Conservation (phyloP, 2,888 invertebrate genomes). For the Clivina fossor region DNA sequence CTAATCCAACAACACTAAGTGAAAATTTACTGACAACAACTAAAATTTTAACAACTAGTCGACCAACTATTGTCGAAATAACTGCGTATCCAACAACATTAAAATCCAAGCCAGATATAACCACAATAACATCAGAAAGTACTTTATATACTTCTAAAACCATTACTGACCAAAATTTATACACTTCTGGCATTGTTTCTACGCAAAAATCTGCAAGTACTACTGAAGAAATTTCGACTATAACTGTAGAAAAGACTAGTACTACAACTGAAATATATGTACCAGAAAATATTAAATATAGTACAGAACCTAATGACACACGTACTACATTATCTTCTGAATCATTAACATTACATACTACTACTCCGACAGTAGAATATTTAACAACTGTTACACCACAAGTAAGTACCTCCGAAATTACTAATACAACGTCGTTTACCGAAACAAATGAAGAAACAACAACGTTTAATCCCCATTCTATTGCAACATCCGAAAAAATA, state of each 20-base stretch:
- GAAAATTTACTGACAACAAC: conserved; percentile 42
- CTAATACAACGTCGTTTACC: background rate
- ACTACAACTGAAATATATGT: conserved; percentile 10
- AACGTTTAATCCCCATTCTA: conserved; percentile 41
- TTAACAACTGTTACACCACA: conserved; percentile 12
- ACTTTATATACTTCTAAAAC: conserved; percentile 45
- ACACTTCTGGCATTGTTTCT: conserved; percentile 19
- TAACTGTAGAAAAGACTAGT: conserved; percentile 19
- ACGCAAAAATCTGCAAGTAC: conserved; percentile 18
- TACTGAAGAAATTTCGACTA: conserved; percentile 32
- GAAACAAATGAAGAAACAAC: conserved; percentile 28
- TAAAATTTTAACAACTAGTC: too few species aligned
- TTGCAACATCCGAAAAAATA: conserved; percentile 38
- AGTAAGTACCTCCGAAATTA: background rate
- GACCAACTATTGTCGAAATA: conserved; percentile 41
- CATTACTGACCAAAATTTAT: conserved; percentile 28
- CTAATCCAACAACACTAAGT: conserved; percentile 17
- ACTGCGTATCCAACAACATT: too few species aligned
- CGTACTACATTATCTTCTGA: conserved; percentile 1
- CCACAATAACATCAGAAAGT: conserved; percentile 44
- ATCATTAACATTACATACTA: conserved; percentile 27
- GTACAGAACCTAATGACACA: conserved; percentile 21
- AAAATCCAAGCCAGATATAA: too few species aligned
- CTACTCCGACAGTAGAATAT: conserved; percentile 22
- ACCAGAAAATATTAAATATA: too few species aligned